Conservation (phyloP, 2,113 vertebrate species). For the Ciconia stormi region DNA sequence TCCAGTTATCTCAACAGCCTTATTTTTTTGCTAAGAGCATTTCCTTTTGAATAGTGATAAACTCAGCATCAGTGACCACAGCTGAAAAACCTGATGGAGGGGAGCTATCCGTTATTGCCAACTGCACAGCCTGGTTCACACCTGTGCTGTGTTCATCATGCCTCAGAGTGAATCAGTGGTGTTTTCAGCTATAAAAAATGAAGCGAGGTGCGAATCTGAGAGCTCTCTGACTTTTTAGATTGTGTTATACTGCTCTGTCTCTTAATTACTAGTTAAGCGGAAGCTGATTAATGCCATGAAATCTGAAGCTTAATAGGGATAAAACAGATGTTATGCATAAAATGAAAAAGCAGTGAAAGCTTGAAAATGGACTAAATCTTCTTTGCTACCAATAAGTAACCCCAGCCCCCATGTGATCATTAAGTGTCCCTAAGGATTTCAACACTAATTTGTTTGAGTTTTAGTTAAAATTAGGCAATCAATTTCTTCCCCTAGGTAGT, state of each 20-base stretch:
- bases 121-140: not conserved
- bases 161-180: not conserved
- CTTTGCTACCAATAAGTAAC: not conserved
- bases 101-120: not conserved
- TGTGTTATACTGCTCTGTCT: not conserved
- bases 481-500: slow-evolving; percentile 34
- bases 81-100: not conserved
- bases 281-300: slow-evolving; percentile 24
- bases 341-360: not conserved
- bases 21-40: not conserved
- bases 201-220: not conserved
- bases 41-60: not conserved
- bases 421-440: slow-evolving; percentile 23
- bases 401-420: not conserved
- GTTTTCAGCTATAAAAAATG: not conserved
- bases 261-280: slow-evolving; percentile 38
- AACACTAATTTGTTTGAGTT: slow-evolving; percentile 64
- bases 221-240: not conserved
- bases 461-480: slow-evolving; percentile 61
- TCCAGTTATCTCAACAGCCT: not conserved
- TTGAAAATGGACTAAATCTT: not conserved
- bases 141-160: not conserved
- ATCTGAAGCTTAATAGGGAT: slow-evolving; percentile 19
- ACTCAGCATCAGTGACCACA: not conserved
- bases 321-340: not conserved